Evolutionary conservation across 2,888 invertebrate species (phyloP), one percentile per base, ranked within the genome.

Genomic region (Orthosia incerta): DNA sequence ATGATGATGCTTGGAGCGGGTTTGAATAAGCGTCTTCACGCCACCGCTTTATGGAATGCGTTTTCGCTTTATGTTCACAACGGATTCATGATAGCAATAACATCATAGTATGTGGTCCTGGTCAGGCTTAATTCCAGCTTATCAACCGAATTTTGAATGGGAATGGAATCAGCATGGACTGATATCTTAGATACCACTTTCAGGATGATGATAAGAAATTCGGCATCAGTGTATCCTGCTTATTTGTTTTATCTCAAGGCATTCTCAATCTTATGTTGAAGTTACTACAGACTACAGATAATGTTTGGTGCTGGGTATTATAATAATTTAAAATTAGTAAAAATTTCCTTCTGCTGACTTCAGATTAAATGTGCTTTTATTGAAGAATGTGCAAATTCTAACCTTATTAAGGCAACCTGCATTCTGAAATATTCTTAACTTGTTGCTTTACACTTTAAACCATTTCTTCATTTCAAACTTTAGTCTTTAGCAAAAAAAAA

Each of bases 141-240:
- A 9, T 53, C 18, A 18, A 18, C 11, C 18, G 13, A 55, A 39
- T 75, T 2, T 31, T 48, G n/a, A 16, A n/a, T 23, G 31, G 31
- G 16, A 53, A 39, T 76, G 26, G 13, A 39, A 64, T 73, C 16
- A 23, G n/a, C 73, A 48, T 73, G 13, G 20, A 2, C n/a, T 23
- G 55, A 15, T 5, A 56, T 20, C 5, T 26, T 11, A 11, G 23
- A 23, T 16, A 9, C 18, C 1, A 20, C 12, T 48, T 23, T 57
- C 12, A 57, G 18, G 12, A 18, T 56, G 18, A 51, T 7, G 9
- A 20, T 53, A 12, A 4, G 13, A 12, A 18, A 57, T 60, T 78
- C 56, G 73, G 72, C 73, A 82, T 80, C 83, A 82, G 72, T 79
- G 50, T 78, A 68, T 59, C 31, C 15, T 70, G 18, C n/a, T 65